phyloP scores from a whole-genome alignment of 2,797 vertebrate species.

The Labeo calbasu region DNA sequence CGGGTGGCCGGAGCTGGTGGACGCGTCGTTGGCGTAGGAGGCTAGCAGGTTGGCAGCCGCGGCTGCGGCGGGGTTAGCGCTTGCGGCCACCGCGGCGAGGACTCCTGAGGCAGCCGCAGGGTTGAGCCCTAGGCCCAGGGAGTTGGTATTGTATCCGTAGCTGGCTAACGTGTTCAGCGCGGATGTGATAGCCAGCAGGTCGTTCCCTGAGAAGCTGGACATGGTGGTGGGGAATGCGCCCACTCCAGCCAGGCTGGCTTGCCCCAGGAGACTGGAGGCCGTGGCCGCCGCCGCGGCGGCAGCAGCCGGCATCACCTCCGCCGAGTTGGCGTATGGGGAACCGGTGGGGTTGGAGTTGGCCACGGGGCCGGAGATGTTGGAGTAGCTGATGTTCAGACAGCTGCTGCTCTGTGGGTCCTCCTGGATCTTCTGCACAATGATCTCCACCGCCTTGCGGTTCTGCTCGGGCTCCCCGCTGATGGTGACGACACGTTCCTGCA shows the following conservation, averaged over 20 bases:
- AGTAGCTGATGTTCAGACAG: conserved; percentile 96
- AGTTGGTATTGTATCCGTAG: conserved; percentile 96
- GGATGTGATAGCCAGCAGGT: conserved; percentile 93
- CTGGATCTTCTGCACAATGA: conserved; percentile 95
- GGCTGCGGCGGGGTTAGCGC: conserved; percentile 89
- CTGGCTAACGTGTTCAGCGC: conserved; percentile 95
- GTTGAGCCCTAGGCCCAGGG: conserved; percentile 90
- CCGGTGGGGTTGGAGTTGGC: conserved; percentile 96
- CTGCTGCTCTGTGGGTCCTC: conserved; percentile 95
- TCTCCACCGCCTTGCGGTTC: conserved; percentile 92
- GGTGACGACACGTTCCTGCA: conserved; percentile 94
- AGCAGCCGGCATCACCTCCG: conserved; percentile 87
- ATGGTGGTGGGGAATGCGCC: conserved; percentile 88
- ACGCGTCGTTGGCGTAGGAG: conserved; percentile 88
- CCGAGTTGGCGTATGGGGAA: conserved; percentile 91
- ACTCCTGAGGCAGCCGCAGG: conserved; percentile 89
- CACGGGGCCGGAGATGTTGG: conserved; percentile 92
- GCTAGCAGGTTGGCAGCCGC: conserved; percentile 91
- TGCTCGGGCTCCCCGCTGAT: conserved; percentile 93
- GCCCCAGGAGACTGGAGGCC: conserved; percentile 89
- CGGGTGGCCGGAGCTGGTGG: conserved; percentile 80
- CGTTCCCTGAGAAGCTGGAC: conserved; percentile 91
- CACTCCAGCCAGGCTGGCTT: conserved; percentile 87
- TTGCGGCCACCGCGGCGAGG: conserved; percentile 89
- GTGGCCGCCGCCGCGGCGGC: conserved; percentile 85